Base-by-base conservation (phyloP, 2,888 invertebrate species). In the Ephialtes manifestator region DNA sequence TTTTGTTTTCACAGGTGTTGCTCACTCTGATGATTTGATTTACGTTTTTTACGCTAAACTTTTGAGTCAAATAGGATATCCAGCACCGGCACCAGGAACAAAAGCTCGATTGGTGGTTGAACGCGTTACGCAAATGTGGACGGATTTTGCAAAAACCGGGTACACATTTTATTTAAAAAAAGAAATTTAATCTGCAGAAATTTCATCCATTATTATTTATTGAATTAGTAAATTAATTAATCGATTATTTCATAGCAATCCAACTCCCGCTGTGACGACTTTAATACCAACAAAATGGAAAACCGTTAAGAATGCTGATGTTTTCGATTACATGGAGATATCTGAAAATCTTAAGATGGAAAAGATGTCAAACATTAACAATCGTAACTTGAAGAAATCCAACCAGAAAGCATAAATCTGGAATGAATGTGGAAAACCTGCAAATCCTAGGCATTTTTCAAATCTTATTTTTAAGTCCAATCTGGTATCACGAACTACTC, bases 51-150 rank as follows among this genome's bases (percentile, higher is more conserved):
- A 88, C 67, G 79, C 90, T n/a, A 74, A 88, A 13, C 0, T 89
- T 10, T 58, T 43, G n/a, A 8, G 86, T 46, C 11, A 8, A 0
- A 53, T 89, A 0, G 84, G 82, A 4, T 2, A 89, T 0, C 65
- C 84, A 72, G 63, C 87, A 3, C 43, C 82, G 0, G 11, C 51
- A 7, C 71, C 81, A 15, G 58, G 65, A 48, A 72, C 87, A 0
- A 78, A 65, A 0, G 87, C 87, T 0, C 87, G 89, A 28, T 86
- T 76, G 70, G 24, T 93, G 7, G 89, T 90, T 77, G 87, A 93
- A 63, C 84, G 86, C 24, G 81, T 94, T 43, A 90, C 90, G 0
- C 88, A 91, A 85, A 88, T 94, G 90, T 94, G 93, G 93, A 93
- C 92, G 0, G 86, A 93, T 81, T 94, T 94, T 53, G 93, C 93